A percentile compares a stretch with the other conserved stretches of the same genome.
Evolutionary conservation across 2,888 invertebrate species (phyloP).

Genomic region (Caenorhabditis macrosperma): DNA sequence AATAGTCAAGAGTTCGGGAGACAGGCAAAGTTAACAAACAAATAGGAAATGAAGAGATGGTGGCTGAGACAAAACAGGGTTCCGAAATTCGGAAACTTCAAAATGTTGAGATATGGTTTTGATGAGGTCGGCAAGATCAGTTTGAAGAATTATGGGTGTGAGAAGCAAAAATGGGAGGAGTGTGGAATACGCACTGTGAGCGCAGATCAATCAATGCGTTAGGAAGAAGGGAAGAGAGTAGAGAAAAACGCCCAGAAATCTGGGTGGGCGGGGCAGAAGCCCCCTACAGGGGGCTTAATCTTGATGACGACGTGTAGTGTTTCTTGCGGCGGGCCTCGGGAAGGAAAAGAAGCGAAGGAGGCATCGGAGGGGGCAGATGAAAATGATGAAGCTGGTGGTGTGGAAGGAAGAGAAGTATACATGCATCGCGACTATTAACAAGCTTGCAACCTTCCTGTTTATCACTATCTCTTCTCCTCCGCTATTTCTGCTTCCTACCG

Average conservation of each 20-base stretch:
- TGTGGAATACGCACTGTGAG: conserved; percentile 18
- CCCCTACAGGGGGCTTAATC: conserved; percentile 48
- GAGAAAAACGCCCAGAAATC: conserved; percentile 26
- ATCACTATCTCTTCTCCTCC: conserved; percentile 34
- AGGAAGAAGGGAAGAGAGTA: conserved; percentile 7
- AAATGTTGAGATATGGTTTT: no score
- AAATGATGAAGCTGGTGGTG: conserved; percentile 38
- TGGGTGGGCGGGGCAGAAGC: conserved; percentile 30
- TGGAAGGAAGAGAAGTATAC: conserved; percentile 17
- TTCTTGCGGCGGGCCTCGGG: conserved; percentile 22
- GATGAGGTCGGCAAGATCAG: background rate
- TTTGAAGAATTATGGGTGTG: background rate
- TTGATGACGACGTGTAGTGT: conserved; percentile 53
- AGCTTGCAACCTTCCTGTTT: conserved; percentile 64
- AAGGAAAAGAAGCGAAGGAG: conserved; percentile 6
- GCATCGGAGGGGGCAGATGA: conserved; percentile 6
- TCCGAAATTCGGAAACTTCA: no score
- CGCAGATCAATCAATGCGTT: conserved; percentile 31
- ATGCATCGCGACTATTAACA: conserved; percentile 57
- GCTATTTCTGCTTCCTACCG: conserved; percentile 13
- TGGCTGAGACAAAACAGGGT: no score
- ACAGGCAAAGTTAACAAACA: no score
- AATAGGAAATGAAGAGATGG: no score
- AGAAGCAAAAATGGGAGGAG: conserved; percentile 13
- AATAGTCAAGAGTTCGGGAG: no score